These are phyloP conservation scores for Gnathochromis pfefferi DNA, from an alignment of 2,113 vertebrate genomes.

Conservation along the genomic window DNA sequence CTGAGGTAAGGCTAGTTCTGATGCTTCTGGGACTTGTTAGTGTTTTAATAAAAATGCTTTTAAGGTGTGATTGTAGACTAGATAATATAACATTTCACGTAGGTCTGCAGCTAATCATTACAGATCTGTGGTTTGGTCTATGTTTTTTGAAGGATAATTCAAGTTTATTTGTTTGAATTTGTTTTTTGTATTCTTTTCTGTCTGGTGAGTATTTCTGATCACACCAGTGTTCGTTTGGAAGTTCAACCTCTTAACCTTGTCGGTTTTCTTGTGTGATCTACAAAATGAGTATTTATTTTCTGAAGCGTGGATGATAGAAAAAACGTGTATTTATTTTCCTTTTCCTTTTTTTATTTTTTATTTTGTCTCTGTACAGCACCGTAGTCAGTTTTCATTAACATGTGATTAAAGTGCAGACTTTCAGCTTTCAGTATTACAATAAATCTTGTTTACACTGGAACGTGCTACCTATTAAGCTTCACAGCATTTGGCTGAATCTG, in stretches of 20 bases:
- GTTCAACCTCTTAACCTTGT: background rate
- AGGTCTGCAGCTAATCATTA: background rate
- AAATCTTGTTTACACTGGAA: background rate
- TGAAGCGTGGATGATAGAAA: background rate
- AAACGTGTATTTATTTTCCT: background rate
- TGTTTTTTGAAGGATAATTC: background rate
- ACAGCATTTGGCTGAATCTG: background rate
- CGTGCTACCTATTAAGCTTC: background rate
- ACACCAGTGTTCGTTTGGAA: background rate
- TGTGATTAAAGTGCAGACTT: background rate
- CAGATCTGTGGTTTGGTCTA: background rate
- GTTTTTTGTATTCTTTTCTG: background rate
- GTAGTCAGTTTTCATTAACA: background rate
- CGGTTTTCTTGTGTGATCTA: background rate
- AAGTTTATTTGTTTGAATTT: background rate
- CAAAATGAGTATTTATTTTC: background rate
- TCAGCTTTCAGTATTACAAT: background rate
- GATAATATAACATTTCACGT: background rate
- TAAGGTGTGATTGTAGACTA: background rate
- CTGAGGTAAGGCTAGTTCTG: background rate
- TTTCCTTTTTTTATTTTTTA: background rate
- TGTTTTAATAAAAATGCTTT: background rate
- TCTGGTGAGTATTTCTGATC: background rate
- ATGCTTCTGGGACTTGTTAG: background rate
- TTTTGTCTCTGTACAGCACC: background rate